Base-by-base conservation (phyloP, 2,113 vertebrate species). In the Pelobates fuscus region DNA sequence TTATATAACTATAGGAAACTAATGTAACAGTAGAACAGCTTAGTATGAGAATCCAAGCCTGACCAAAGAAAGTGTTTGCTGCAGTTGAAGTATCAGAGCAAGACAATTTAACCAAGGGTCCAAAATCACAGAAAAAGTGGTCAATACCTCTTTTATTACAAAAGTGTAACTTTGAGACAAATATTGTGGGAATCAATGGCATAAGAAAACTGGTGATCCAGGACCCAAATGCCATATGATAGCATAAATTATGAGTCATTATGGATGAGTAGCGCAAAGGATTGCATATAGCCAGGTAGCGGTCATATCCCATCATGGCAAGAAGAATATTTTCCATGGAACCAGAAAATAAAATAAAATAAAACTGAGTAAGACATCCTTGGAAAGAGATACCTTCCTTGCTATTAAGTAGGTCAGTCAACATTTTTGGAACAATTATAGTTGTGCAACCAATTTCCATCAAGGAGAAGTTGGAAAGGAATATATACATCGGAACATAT, bases 101-200 rank as follows among this genome's bases (percentile, higher is more conserved):
- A 10, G 62, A 65, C 4, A 65, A 14, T 17, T 44, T 65, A 2
- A 65, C 20, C 3, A 65, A 20, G 8, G 30, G 32, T 24, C 15
- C 32, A 25, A 65, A 65, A n/a, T 65, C 62, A 65, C 62, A 65
- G 26, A 43, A 65, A 18, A 43, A 65, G 26, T 65, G 62, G 37
- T 65, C 62, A 8, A 65, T 65, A 24, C 8, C 10, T 14, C 32
- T 44, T 8, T 30, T 30, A 18, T n/a, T 29, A 25, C 62, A 65
- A 24, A 65, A 65, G 21, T 12, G 2, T 21, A 65, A 20, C 20
- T 43, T 43, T 24, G 62, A 43, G 1, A 65, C 11, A 8, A 3
- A 25, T 37, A 43, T 15, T 2, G 62, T 30, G 3, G 62, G 62
- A 1, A 65, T 14, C 5, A 18, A 24, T 12, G 32, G 7, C 18